Percentiles rank a stretch among this genome's conserved stretches.
These are phyloP conservation scores for Drosophila carrolli DNA, from an alignment of 1,140 invertebrate genomes.

Conservation along the genomic window DNA sequence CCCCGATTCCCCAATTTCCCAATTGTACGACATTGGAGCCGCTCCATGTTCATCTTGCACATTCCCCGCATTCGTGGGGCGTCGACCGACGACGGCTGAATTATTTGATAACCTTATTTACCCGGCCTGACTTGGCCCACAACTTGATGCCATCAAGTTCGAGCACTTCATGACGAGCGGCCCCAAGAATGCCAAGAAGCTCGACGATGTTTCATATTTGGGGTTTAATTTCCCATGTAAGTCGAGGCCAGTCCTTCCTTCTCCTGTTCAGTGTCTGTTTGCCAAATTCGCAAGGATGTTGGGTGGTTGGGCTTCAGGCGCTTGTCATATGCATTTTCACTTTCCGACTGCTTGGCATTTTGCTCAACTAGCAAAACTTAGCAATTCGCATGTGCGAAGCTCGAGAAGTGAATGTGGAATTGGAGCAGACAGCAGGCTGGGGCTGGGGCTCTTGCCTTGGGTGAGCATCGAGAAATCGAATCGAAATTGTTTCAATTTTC, in stretches of 20 bases:
- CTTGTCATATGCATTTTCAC: conserved; percentile 75
- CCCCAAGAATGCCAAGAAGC: conserved; percentile 66
- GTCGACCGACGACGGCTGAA: conserved; percentile 27
- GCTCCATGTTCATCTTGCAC: conserved; percentile 34
- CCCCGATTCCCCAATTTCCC: conserved; percentile 21
- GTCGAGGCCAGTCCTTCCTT: conserved; percentile 5
- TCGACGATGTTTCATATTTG: conserved; percentile 72
- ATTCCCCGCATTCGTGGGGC: conserved; percentile 62
- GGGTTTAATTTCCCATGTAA: conserved; percentile 70
- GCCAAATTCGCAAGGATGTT: background rate
- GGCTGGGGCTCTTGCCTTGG: background rate
- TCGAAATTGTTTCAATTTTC: conserved; percentile 81
- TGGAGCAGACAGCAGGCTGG: background rate
- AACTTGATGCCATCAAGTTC: conserved; percentile 64
- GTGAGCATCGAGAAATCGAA: conserved; percentile 55
- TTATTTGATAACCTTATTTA: conserved; percentile 66
- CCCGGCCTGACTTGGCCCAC: conserved; percentile 26
- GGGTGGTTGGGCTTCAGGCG: conserved; percentile 22
- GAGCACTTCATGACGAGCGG: conserved; percentile 46
- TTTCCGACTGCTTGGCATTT: conserved; percentile 48
- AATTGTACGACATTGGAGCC: conserved; percentile 13
- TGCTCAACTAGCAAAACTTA: conserved; percentile 49
- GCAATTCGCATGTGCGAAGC: conserved; percentile 42
- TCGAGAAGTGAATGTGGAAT: conserved; percentile 9
- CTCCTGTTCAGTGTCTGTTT: conserved; percentile 10